Conservation (phyloP, 2,888 invertebrate genomes). For the Nematopogon swammerdamellus region DNA sequence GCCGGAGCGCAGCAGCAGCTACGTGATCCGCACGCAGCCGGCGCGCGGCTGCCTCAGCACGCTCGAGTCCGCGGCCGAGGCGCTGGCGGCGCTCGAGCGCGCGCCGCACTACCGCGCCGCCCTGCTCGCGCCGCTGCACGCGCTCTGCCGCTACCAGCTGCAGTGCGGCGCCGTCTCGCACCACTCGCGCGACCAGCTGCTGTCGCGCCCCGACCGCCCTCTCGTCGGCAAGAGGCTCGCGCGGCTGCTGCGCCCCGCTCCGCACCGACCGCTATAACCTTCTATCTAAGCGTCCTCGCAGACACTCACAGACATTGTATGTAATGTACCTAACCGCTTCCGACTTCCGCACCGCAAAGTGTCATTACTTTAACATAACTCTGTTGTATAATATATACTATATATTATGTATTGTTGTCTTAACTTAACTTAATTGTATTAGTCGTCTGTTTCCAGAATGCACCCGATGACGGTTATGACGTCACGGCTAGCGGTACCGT, state of each 20-base stretch:
- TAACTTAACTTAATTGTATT: too few species aligned
- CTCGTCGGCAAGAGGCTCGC: constrained; percentile 75
- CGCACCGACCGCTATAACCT: too few species aligned
- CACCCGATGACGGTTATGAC: too few species aligned
- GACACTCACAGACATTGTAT: too few species aligned
- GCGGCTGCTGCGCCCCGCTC: constrained; percentile 39
- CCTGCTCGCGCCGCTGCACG: constrained; percentile 75
- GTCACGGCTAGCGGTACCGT: too few species aligned
- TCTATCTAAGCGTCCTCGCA: too few species aligned
- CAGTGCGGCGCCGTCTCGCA: constrained; percentile 91
- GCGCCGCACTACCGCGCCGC: constrained; percentile 61
- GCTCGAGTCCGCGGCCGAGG: constrained; percentile 80
- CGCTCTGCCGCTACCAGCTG: constrained; percentile 82
- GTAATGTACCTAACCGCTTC: too few species aligned
- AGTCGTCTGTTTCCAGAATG: too few species aligned
- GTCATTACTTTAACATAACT: too few species aligned
- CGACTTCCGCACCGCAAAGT: too few species aligned
- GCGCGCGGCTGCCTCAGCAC: constrained; percentile 90
- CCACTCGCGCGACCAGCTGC: constrained; percentile 86
- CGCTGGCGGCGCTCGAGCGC: constrained; percentile 73
- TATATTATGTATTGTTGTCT: too few species aligned
- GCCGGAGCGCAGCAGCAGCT: constrained; percentile 71
- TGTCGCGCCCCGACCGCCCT: constrained; percentile 76
- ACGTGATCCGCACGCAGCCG: constrained; percentile 91
- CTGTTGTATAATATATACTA: too few species aligned